A percentile compares a stretch with the other conserved stretches of the same genome.
Evolutionary conservation across 30 jellyfish, hydroid and myxozoan species (phyloP).

Genomic region (Turritopsis rubra): DNA sequence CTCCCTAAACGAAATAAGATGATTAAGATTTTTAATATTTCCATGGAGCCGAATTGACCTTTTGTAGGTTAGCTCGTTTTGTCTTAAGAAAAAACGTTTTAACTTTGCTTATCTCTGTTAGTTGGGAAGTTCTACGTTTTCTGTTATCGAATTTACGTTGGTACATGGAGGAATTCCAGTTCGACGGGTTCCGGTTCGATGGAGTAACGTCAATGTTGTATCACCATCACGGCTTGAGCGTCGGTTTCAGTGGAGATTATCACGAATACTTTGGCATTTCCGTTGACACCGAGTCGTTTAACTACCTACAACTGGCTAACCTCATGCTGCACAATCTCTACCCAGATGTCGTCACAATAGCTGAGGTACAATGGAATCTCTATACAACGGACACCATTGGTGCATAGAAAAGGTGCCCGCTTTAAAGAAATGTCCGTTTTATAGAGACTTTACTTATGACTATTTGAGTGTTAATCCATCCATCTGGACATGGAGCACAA

Average conservation of each 20-base stretch:
- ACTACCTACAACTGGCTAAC: constrained; percentile 83
- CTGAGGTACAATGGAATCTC: constrained; percentile 50
- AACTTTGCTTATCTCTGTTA: neutral
- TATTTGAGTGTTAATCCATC: too few species aligned
- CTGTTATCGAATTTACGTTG: constrained; percentile 77
- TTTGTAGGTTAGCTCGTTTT: too few species aligned
- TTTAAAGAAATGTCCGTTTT: neutral
- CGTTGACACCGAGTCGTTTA: constrained; percentile 83
- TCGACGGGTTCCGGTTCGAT: constrained; percentile 96
- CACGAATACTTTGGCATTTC: constrained; percentile 80
- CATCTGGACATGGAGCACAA: too few species aligned
- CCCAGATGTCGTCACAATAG: constrained; percentile 80
- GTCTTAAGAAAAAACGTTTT: too few species aligned
- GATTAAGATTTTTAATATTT: too few species aligned
- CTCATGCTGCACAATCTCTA: constrained; percentile 72
- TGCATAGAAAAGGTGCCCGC: too few species aligned
- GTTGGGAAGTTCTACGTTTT: constrained; percentile 93
- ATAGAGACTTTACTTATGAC: too few species aligned
- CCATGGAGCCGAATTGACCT: too few species aligned
- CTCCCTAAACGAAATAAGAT: too few species aligned
- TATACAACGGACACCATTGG: neutral
- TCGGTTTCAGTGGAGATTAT: constrained; percentile 94
- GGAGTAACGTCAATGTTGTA: constrained; percentile 99
- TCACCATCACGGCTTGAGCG: constrained; percentile 82
- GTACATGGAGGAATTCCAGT: constrained; percentile 80